Evolutionary conservation across 2,113 vertebrate genomes (phyloP), one percentile per base, ranked within the genome.

Genomic region (Microcebus tavaratra): DNA sequence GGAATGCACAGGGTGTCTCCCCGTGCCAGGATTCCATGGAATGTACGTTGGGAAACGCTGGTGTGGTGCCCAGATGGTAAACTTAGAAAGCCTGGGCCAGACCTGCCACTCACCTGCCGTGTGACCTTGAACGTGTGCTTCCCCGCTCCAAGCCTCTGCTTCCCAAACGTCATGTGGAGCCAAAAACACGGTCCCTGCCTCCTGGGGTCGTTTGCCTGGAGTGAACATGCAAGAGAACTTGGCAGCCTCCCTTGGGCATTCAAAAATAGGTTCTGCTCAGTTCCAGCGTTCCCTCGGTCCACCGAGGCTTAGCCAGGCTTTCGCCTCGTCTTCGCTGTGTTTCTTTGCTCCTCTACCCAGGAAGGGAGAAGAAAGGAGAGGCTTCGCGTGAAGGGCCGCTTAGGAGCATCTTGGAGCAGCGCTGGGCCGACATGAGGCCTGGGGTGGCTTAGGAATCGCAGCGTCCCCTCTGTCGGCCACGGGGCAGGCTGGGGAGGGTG

Each of bases 231-330:
- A 0, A 4, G 5, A 45, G 63, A 25, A 2, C 34, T 39, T 9
- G 20, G 18, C 8, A 11, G 36, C 36, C 57, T 70, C 53, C 45
- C 18, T 11, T 0, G 45, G 73, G 36, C 65, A 1, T 20, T 29
- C 18, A 48, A 45, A 48, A 42, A 2, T 6, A 15, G 2, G 5
- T 11, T 17, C 6, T 21, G 11, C 67, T 34, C 0, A 1, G 4
- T 34, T n/a, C 1, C 12, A 31, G 25, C 18, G 0, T 14, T 57
- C 2, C 0, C 18, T 18, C 8, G 0, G 2, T 12, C 31, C 15
- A 0, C 67, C 8, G 13, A 21, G 21, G 67, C 91, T n/a, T 2
- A 13, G 65, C 42, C 39, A 34, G 25, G 4, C 48, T 59, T 63
- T 8, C 17, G 21, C 67, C 6, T 6, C 8, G n/a, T 21, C 63